Percentiles rank a stretch among this genome's conserved stretches.
Conservation (phyloP, 2,888 invertebrate genomes). For the Trichacis sp. region DNA sequence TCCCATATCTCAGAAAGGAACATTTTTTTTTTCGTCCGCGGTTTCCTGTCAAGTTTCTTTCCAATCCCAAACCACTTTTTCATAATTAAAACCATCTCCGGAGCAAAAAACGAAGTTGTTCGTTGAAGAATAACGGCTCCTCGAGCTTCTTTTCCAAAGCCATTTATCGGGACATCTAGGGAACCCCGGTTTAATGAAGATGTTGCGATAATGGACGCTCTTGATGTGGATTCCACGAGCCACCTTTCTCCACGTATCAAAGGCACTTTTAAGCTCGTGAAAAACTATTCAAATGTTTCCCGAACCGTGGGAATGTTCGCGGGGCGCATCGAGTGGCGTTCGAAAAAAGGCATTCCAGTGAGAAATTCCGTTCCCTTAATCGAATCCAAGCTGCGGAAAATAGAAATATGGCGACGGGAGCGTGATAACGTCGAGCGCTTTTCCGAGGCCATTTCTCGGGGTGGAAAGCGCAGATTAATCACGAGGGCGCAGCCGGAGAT, state of each 20-base stretch:
- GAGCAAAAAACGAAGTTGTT: neutral
- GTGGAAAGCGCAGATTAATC: conserved; percentile 21
- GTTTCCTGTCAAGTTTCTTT: too few relatives aligned
- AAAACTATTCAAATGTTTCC: neutral
- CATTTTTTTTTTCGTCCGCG: neutral
- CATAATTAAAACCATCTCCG: too few relatives aligned
- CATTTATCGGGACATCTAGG: conserved; percentile 47
- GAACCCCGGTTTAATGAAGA: conserved; percentile 49
- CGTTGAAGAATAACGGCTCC: neutral
- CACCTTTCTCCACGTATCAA: conserved; percentile 1
- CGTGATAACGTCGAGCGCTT: conserved; percentile 5
- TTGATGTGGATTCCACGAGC: conserved; percentile 4
- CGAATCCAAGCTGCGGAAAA: neutral
- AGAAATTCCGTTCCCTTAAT: neutral
- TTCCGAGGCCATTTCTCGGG: conserved; percentile 10
- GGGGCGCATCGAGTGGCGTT: neutral
- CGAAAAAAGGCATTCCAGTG: neutral
- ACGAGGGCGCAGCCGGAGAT: conserved; percentile 6
- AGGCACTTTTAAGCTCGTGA: neutral
- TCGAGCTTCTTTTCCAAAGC: conserved; percentile 19
- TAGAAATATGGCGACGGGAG: neutral
- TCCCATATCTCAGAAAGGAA: neutral
- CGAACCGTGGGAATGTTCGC: neutral
- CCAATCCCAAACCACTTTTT: too few relatives aligned
- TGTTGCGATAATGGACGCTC: conserved; percentile 40